A percentile compares a stretch with the other conserved stretches of the same genome.
phyloP scores from a whole-genome alignment of 2,888 invertebrate genomes.

The Cantharis rufa region DNA sequence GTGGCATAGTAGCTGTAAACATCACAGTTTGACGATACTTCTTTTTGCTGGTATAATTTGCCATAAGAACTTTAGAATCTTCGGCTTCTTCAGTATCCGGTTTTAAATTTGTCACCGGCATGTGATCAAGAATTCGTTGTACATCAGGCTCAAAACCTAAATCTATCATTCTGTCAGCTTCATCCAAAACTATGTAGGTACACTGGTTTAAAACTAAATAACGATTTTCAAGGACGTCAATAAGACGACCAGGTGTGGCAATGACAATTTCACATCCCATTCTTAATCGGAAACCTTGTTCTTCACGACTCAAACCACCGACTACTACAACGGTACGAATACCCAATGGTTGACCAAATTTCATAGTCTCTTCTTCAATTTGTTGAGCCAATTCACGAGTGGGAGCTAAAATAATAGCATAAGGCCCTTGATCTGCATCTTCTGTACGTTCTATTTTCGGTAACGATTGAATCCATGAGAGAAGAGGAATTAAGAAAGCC shows the following conservation, averaged over 20 bases:
- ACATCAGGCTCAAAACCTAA: conserved; percentile 99
- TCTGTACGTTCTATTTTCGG: conserved; percentile 93
- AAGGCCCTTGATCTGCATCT: conserved; percentile 94
- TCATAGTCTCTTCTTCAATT: conserved; percentile 98
- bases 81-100: conserved; percentile 99
- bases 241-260: conserved; percentile 98
- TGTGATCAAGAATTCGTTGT: conserved; percentile 94
- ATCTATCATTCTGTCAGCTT: conserved; percentile 99
- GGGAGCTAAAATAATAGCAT: conserved; percentile 98
- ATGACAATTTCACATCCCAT: conserved; percentile 99
- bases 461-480: conserved; percentile 97
- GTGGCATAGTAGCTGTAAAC: conserved; percentile 99
- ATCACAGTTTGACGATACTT: conserved; percentile 99
- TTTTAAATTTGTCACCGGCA: conserved; percentile 97
- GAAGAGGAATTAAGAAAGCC: conserved; percentile 94
- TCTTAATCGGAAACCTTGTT: conserved; percentile 94
- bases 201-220: conserved; percentile 96
- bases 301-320: conserved; percentile 96
- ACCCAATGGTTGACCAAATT: conserved; percentile 91
- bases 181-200: conserved; percentile 94
- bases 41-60: conserved; percentile 93
- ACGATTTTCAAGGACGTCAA: conserved; percentile 97
- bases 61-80: conserved; percentile 72
- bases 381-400: conserved; percentile 99
- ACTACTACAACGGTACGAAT: conserved; percentile 97